Evolutionary conservation across 2,797 vertebrate species (phyloP).

Genomic region (Eurystomus glaucurus): DNA sequence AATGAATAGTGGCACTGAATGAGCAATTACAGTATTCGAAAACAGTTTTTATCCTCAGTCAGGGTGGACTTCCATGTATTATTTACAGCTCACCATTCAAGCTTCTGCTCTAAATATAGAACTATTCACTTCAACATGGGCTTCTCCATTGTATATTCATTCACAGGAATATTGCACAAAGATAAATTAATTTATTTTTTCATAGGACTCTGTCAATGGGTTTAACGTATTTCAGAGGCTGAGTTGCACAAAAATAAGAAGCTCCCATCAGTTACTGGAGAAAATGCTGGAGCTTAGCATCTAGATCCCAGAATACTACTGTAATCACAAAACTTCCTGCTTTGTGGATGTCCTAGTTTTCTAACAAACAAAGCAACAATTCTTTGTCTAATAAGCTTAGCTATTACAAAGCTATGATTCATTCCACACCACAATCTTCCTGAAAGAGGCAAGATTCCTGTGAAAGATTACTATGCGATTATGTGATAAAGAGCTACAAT

Average conservation of each 20-base stretch:
- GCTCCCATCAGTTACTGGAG: fast-evolving
- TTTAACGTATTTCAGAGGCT: neutral
- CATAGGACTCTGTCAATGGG: neutral
- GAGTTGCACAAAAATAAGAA: neutral
- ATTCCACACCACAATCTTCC: neutral
- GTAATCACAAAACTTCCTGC: neutral
- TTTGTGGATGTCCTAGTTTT: neutral
- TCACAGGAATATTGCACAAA: neutral
- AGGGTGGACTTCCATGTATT: neutral
- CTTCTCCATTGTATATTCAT: neutral
- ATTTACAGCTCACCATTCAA: neutral
- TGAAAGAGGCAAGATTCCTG: neutral
- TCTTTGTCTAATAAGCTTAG: neutral
- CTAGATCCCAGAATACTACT: neutral
- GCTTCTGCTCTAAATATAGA: neutral
- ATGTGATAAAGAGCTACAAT: neutral
- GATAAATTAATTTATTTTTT: neutral
- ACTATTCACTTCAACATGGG: neutral
- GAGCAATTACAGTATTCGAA: neutral
- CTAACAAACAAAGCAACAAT: neutral
- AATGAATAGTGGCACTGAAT: neutral
- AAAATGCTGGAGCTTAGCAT: neutral
- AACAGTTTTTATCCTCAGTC: neutral
- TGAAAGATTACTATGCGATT: neutral
- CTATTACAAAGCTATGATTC: neutral